Base-by-base conservation (phyloP, 2,797 vertebrate genomes). In the Falco cherrug region DNA sequence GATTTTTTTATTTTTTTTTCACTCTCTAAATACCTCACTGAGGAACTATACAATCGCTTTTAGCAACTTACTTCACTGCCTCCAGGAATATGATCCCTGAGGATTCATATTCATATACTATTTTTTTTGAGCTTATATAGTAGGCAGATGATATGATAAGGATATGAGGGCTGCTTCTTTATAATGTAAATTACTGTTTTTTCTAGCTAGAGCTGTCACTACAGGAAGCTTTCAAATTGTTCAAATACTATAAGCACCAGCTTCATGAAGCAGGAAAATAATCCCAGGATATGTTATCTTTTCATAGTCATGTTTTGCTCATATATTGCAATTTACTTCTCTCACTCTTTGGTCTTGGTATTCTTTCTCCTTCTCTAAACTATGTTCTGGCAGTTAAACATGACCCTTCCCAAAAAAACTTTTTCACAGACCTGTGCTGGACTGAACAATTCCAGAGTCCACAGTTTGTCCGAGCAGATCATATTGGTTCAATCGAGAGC, bases 401-500 rank as follows among this genome's bases (percentile, higher is more conserved):
- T 43, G 20, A 76, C 19, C 9, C 20, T 69, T 77, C 26, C n/a
- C 17, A 12, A 33, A 35, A 8, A 1, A 5, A 19, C 45, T 54
- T 51, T 61, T 60, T 60, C n/a, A 95, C 98, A 88, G 89, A 99
- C 99, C 99, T 98, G 99, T 99, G 93, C 99, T 99, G 95, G 99
- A 99, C 96, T 99, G 99, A 82, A 99, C 99, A 97, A 99, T 99
- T 37, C 99, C 99, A 51, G 99, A 99, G 85, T 99, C 99, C 92
- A 99, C 99, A 12, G 98, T 98, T 98, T 99, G 99, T 48, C 99
- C 99, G 95, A 99, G 99, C 84, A 99, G 98, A 94, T 99, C 99
- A 2, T 99, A 99, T 89, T 99, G 99, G 97, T 99, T 99, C 94
- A 99, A 96, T 39, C 99, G 98, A 87, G 99, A 99, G 35, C 99